Percentiles rank a stretch among this genome's conserved stretches.
phyloP scores from a whole-genome alignment of 2,113 vertebrate genomes.

The Rhinogobius similis region DNA sequence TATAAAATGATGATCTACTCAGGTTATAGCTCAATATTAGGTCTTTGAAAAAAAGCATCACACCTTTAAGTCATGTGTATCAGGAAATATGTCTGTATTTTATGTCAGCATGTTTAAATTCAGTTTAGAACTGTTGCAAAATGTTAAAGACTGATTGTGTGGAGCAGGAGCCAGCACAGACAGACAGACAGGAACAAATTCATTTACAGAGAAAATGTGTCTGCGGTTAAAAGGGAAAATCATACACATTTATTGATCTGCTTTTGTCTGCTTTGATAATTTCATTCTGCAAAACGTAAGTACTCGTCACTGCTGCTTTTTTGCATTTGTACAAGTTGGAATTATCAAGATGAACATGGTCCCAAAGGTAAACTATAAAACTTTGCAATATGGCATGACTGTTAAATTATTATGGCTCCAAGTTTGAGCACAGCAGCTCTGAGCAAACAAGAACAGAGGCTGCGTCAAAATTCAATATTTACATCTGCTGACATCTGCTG shows the following conservation, averaged over 20 bases:
- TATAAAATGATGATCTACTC: too few relatives aligned
- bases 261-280: background rate
- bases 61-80: too few relatives aligned
- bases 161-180: background rate
- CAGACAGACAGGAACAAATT: background rate
- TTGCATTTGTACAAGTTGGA: too few relatives aligned
- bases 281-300: background rate
- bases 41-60: too few relatives aligned
- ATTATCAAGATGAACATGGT: too few relatives aligned
- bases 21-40: too few relatives aligned
- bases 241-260: constrained; percentile 13
- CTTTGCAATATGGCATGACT: too few relatives aligned
- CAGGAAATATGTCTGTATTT: too few relatives aligned
- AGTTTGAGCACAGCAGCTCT: background rate
- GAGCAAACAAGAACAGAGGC: background rate
- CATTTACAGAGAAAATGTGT: background rate
- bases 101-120: too few relatives aligned
- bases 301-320: too few relatives aligned
- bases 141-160: background rate
- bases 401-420: too few relatives aligned
- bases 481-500: constrained; percentile 5
- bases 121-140: background rate
- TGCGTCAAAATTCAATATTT: background rate
- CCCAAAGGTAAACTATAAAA: too few relatives aligned
- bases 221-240: background rate